These are phyloP conservation scores for Miltochrista miniata DNA, from an alignment of 2,888 invertebrate species.

Conservation along the genomic window DNA sequence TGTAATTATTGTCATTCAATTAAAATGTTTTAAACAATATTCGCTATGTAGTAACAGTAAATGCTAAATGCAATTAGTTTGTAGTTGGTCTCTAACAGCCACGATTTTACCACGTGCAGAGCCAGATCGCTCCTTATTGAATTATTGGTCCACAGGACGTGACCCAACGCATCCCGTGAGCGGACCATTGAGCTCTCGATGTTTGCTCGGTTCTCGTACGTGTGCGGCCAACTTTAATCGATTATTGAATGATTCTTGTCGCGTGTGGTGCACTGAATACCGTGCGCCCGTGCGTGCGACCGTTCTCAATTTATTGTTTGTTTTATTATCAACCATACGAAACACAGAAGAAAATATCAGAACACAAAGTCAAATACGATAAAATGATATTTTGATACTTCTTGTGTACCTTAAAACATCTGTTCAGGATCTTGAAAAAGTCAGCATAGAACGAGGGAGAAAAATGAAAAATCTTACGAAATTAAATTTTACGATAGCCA, in stretches of 20 bases:
- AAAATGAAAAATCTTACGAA: constrained; percentile 66
- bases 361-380: constrained; percentile 14
- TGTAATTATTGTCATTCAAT: no score
- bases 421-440: constrained; percentile 38
- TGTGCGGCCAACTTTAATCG: constrained; percentile 69
- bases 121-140: constrained; percentile 71
- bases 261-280: constrained; percentile 43
- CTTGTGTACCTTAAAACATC: constrained; percentile 41
- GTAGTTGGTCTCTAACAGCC: constrained; percentile 43
- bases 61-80: constrained; percentile 19
- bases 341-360: constrained; percentile 13
- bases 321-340: constrained; percentile 21
- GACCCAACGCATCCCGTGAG: constrained; percentile 54
- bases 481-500: constrained; percentile 71
- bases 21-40: no score
- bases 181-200: constrained; percentile 62
- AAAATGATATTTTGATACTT: constrained; percentile 25
- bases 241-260: constrained; percentile 65
- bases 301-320: constrained; percentile 43
- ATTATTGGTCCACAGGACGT: constrained; percentile 68
- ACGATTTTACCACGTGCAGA: constrained; percentile 51
- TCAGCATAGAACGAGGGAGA: constrained; percentile 27
- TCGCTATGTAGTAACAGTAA: constrained; percentile 1
- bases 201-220: constrained; percentile 69
- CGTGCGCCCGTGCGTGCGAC: constrained; percentile 41